These are phyloP conservation scores for Aviceda subcristata DNA, from an alignment of 2,113 vertebrate species.

Conservation along the genomic window DNA sequence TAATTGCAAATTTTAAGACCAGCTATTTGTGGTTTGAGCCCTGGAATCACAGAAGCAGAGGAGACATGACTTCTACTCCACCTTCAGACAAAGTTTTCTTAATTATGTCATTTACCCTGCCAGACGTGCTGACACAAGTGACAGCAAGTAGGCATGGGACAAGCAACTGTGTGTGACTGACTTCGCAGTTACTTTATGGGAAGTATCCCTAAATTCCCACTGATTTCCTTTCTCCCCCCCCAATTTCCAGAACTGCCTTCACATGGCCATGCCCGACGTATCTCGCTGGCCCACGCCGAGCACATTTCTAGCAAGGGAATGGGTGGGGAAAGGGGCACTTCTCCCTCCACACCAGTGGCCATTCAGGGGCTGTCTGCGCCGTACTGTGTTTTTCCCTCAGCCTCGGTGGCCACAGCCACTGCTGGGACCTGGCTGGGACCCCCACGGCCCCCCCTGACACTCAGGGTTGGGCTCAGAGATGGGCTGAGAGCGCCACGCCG, in stretches of 20 bases:
- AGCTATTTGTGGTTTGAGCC: neutral
- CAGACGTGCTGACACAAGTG: neutral
- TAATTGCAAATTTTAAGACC: rapidly evolving
- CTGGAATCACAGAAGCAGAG: neutral
- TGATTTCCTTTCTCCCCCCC: neutral
- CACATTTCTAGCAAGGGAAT: neutral
- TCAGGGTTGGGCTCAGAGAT: neutral
- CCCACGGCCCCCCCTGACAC: neutral
- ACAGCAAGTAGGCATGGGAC: neutral
- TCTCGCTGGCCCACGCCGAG: neutral
- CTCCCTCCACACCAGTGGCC: neutral
- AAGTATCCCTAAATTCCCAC: neutral
- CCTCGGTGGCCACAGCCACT: neutral
- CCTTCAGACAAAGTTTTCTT: neutral
- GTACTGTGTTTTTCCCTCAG: neutral
- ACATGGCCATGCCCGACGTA: rapidly evolving
- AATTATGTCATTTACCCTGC: neutral
- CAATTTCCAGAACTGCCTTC: neutral
- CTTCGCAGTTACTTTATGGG: neutral
- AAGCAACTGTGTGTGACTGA: neutral
- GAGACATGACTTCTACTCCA: neutral
- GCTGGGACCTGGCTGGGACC: neutral
- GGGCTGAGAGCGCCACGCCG: rapidly evolving
- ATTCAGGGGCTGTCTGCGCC: neutral
- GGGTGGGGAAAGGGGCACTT: neutral